Conservation (phyloP, 2,888 invertebrate genomes). For the Philonicus albiceps region DNA sequence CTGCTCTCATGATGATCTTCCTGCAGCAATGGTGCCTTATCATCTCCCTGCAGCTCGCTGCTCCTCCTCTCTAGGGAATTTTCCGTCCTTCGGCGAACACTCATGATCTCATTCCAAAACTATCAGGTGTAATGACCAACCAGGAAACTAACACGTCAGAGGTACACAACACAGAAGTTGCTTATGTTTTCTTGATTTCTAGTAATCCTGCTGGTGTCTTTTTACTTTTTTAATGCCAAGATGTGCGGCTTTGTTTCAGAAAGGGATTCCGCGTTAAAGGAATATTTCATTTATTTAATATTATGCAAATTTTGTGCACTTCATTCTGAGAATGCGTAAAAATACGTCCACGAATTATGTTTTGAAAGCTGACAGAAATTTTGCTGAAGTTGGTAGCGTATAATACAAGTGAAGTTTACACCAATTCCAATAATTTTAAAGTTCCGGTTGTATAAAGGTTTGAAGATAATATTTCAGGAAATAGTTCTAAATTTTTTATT, state of each 20-base stretch:
- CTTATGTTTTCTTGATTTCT: background rate
- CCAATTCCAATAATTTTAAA: background rate
- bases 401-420: background rate
- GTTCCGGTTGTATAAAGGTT: background rate
- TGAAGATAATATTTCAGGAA: too few species aligned
- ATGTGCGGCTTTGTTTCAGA: background rate
- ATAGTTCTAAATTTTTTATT: too few species aligned
- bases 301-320: background rate
- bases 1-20: constrained; percentile 55
- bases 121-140: background rate
- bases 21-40: background rate
- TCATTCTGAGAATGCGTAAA: background rate
- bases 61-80: background rate
- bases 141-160: constrained; percentile 20
- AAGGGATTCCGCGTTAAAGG: background rate
- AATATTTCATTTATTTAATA: background rate
- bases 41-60: background rate
- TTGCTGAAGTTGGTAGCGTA: background rate
- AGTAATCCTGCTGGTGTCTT: background rate
- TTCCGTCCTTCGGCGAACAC: constrained; percentile 13
- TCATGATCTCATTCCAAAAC: constrained; percentile 11
- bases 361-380: background rate
- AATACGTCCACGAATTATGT: background rate
- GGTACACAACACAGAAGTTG: background rate
- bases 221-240: background rate